phyloP scores from a whole-genome alignment of 2,797 vertebrate genomes.

The Prionace glauca region DNA sequence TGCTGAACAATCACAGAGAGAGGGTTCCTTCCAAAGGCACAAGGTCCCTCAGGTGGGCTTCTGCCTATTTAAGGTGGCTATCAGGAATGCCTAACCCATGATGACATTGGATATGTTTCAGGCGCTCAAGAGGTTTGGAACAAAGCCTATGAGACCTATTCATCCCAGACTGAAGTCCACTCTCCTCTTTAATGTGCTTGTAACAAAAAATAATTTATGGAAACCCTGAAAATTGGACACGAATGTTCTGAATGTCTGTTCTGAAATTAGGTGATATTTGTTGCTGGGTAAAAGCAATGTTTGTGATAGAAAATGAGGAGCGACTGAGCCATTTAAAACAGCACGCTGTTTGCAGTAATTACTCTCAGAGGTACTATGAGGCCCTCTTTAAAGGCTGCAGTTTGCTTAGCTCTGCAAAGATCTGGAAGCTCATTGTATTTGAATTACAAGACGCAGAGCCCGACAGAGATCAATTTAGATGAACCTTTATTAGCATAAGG shows the following conservation, averaged over 20 bases:
- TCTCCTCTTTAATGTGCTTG: not conserved
- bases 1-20: not conserved
- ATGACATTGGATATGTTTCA: not conserved
- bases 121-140: not conserved
- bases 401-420: constrained; percentile 37
- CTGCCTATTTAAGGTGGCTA: not conserved
- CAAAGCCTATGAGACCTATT: not conserved
- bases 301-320: constrained; percentile 21
- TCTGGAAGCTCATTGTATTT: not conserved
- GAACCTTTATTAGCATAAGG: constrained; percentile 34
- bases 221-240: not conserved
- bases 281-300: constrained; percentile 15
- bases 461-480: constrained; percentile 27
- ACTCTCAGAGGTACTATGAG: not conserved
- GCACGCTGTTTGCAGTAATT: constrained; percentile 12
- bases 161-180: not conserved
- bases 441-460: constrained; percentile 1
- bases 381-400: not conserved
- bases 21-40: not conserved
- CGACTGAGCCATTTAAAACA: constrained; percentile 30
- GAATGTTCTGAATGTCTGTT: not conserved
- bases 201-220: not conserved
- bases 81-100: not conserved
- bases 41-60: not conserved
- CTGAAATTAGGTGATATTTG: constrained; percentile 16